Evolutionary conservation across 2,888 invertebrate species (phyloP).

Genomic region (Mimumesa dahlbomi): DNA sequence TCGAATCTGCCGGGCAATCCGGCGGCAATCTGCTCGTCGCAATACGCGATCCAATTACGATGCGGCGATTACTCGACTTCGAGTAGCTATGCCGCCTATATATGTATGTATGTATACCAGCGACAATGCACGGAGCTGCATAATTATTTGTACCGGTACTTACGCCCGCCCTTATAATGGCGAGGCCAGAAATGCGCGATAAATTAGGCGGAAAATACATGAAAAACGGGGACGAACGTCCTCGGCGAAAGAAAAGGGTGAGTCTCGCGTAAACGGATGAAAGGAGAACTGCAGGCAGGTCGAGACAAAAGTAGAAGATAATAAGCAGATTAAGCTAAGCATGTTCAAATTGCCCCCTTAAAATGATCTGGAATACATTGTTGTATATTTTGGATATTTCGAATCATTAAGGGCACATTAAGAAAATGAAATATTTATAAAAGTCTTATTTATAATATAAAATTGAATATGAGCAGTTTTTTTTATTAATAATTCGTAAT

Average conservation of each 20-base stretch:
- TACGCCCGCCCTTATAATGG: not conserved
- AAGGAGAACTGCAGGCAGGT: too few relatives aligned
- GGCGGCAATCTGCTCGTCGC: slow-evolving; percentile 17
- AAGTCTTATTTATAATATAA: too few relatives aligned
- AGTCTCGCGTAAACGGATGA: slow-evolving; percentile 2
- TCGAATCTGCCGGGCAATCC: slow-evolving; percentile 7
- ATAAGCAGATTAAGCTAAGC: too few relatives aligned
- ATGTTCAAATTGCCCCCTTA: too few relatives aligned
- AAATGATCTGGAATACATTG: too few relatives aligned
- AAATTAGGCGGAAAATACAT: slow-evolving; percentile 28
- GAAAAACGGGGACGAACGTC: not conserved
- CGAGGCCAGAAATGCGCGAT: not conserved
- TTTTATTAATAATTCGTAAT: too few relatives aligned
- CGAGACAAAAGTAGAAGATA: not conserved
- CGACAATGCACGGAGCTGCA: slow-evolving; percentile 25
- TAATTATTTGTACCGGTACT: slow-evolving; percentile 27
- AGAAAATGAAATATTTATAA: too few relatives aligned
- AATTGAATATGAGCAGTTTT: too few relatives aligned
- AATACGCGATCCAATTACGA: slow-evolving; percentile 47
- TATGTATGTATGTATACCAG: slow-evolving; percentile 1
- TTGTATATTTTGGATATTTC: too few relatives aligned
- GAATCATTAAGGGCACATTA: too few relatives aligned
- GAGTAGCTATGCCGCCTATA: slow-evolving; percentile 10
- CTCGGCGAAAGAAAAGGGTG: slow-evolving; percentile 10
- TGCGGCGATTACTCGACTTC: slow-evolving; percentile 31